phyloP scores from a whole-genome alignment of 2,888 invertebrate genomes.

The Pherbina coryleti region DNA sequence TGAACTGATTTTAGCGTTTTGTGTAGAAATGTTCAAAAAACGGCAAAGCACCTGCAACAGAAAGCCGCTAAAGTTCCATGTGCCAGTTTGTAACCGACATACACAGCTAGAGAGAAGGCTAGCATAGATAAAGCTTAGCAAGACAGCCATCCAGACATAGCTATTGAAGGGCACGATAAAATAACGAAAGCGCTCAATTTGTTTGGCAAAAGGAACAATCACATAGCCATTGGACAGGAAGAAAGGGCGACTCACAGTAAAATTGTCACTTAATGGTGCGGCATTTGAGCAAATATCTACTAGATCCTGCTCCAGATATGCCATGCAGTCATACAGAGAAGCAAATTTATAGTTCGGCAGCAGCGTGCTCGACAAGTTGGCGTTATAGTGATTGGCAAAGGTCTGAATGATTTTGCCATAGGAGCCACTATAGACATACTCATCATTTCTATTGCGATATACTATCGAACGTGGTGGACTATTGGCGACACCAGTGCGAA shows the following conservation, averaged over 20 bases:
- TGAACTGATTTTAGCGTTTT: neutral
- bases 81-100: constrained; percentile 4
- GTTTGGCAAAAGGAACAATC: constrained; percentile 20
- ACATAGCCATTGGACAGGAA: neutral
- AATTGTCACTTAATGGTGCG: neutral
- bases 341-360: neutral
- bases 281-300: constrained; percentile 31
- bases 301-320: neutral
- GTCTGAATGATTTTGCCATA: neutral
- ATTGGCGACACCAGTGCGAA: constrained; percentile 23
- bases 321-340: neutral
- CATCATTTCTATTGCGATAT: neutral
- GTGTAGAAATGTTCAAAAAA: neutral
- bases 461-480: constrained; percentile 28
- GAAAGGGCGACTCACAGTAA: neutral
- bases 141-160: constrained; percentile 1
- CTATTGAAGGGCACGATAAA: constrained; percentile 24
- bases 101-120: neutral
- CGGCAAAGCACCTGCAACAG: constrained; percentile 20
- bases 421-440: constrained; percentile 7
- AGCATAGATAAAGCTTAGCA: neutral
- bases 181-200: constrained; percentile 14
- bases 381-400: constrained; percentile 34
- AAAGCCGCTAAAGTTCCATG: constrained; percentile 17
- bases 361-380: neutral